These are phyloP conservation scores for Pogonus chalceus DNA, from an alignment of 1,140 invertebrate species.

Conservation along the genomic window DNA sequence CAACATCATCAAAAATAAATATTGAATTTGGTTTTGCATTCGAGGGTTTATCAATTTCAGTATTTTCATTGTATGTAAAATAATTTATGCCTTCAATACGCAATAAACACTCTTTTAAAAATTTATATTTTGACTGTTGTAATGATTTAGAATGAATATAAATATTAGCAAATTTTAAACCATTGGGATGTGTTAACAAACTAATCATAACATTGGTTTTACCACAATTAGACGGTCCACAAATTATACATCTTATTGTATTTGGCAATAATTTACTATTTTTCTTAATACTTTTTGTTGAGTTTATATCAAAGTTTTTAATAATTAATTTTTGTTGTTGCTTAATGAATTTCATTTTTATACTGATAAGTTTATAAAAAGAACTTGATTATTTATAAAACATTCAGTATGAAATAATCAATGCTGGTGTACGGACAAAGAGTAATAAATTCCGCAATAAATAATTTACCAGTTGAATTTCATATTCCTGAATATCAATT, in stretches of 20 bases:
- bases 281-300: no score
- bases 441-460: conserved; percentile 23
- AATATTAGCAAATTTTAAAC: conserved; percentile 27
- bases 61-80: conserved; percentile 24
- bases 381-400: conserved; percentile 3
- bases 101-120: conserved; percentile 18
- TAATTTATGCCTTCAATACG: conserved; percentile 21
- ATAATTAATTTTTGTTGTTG: conserved; percentile 8
- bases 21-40: conserved; percentile 26
- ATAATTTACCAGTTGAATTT: conserved; percentile 33
- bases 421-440: conserved; percentile 11
- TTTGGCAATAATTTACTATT: no score
- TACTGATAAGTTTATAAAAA: conserved; percentile 1
- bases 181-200: conserved; percentile 22
- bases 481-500: conserved; percentile 35
- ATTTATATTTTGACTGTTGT: conserved; percentile 26
- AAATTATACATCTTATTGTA: no score
- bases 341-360: background rate
- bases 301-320: no score
- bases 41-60: conserved; percentile 18
- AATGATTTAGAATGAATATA: conserved; percentile 30
- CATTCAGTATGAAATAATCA: background rate
- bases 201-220: conserved; percentile 28
- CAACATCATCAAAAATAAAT: conserved; percentile 32
- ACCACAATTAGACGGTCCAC: conserved; percentile 24